Conservation (phyloP, 2,797 vertebrate genomes). For the Anguilla anguilla region DNA sequence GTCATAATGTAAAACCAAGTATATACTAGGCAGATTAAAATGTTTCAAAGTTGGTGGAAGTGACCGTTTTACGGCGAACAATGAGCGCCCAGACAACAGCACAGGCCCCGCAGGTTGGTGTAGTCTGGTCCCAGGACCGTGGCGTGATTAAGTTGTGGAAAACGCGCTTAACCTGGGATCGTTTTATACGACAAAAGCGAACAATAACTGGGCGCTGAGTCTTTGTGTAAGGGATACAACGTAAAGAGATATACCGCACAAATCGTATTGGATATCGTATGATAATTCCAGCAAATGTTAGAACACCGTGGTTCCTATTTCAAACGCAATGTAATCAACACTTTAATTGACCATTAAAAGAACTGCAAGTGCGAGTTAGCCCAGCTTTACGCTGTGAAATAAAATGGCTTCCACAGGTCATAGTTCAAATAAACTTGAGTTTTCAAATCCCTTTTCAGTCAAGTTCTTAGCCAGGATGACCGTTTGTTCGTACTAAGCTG, state of each 20-base stretch:
- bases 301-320: background rate
- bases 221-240: constrained; percentile 15
- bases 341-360: background rate
- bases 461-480: background rate
- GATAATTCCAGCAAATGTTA: background rate
- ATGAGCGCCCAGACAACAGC: background rate
- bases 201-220: constrained; percentile 14
- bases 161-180: constrained; percentile 16
- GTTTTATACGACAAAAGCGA: constrained; percentile 21
- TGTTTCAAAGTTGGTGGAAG: background rate
- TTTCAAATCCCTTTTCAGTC: background rate
- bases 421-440: background rate
- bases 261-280: constrained; percentile 8
- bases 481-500: background rate
- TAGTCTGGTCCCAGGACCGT: background rate
- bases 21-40: background rate
- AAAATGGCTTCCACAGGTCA: background rate
- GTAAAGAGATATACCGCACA: background rate
- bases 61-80: background rate
- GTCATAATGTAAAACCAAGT: background rate
- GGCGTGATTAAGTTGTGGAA: constrained; percentile 25
- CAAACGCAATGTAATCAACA: background rate
- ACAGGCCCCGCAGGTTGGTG: background rate
- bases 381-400: background rate
- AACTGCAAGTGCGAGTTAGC: background rate